Evolutionary conservation across 2,888 invertebrate species (phyloP).

Genomic region (Drosophila mayaguana): DNA sequence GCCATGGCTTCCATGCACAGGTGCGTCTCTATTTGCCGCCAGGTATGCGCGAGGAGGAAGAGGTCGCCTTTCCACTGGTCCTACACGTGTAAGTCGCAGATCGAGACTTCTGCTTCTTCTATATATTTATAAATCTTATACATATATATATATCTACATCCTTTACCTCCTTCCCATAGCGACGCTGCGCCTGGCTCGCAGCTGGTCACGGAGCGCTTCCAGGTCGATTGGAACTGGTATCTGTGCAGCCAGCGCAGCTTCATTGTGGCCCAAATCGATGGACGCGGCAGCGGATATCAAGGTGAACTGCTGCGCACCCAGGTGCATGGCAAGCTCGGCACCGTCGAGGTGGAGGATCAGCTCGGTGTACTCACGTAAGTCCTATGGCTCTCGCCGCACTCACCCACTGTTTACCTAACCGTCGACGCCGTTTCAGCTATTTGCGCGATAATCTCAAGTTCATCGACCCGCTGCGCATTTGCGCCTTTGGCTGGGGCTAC

Average conservation of each 20-base stretch:
- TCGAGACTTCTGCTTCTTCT: too few species aligned
- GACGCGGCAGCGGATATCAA: conserved; percentile 93
- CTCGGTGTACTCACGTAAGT: conserved; percentile 88
- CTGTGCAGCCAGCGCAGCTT: conserved; percentile 92
- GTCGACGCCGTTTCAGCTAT: conserved; percentile 86
- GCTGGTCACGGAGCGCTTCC: conserved; percentile 92
- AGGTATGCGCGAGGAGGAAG: conserved; percentile 92
- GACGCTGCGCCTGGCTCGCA: conserved; percentile 94
- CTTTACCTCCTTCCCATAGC: conserved; percentile 84
- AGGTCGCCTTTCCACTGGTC: conserved; percentile 92
- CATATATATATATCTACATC: not conserved
- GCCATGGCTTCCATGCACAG: conserved; percentile 89
- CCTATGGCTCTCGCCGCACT: not conserved
- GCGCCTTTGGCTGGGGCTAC: conserved; percentile 94
- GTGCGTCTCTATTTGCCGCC: conserved; percentile 94
- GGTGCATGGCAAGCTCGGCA: conserved; percentile 90
- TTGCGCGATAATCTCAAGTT: conserved; percentile 92
- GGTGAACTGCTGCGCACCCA: conserved; percentile 91
- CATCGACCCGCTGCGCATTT: conserved; percentile 92
- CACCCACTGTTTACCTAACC: not conserved
- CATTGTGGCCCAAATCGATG: conserved; percentile 95
- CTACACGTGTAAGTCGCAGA: conserved; percentile 93
- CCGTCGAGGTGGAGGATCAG: conserved; percentile 92
- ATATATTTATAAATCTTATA: too few species aligned
- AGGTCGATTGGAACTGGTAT: conserved; percentile 93